Evolutionary conservation across 2,888 invertebrate species (phyloP), one percentile per base, ranked within the genome.

Genomic region (Elaeidobius kamerunicus): DNA sequence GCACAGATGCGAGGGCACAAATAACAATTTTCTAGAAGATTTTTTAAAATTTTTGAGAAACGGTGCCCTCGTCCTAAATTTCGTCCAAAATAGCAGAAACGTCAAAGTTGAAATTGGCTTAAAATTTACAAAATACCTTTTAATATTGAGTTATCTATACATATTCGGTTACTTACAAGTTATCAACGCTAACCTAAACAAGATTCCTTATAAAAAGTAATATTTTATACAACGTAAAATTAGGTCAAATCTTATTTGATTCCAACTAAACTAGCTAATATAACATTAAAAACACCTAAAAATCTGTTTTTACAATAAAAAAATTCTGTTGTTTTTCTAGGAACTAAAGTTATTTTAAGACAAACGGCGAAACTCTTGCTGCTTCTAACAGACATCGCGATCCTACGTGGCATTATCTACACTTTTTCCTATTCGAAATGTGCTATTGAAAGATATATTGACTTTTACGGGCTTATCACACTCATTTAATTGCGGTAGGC

Each of bases 261-360:
- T 38, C 17, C 36, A 34, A 27, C 17, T 35, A 16, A 42, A 27
- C 20, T 50, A 19, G n/a, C n/a, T n/a, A 35, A 30, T 9, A 34
- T 28, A 46, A 46, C 36, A 16, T 47, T 16, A 36, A 40, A 48
- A 19, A 32, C 20, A 43, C 39, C 32, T 39, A 38, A 50, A 42
- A 46, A 30, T 40, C 19, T 40, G 9, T 17, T 39, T 39, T 34
- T 40, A 18, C 23, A 30, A 18, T 40, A 44, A 16, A 44, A n/a
- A 45, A 47, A 43, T 47, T 49, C 41, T 49, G 42, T 48, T 41
- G 53, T 41, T 32, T n/a, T 11, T 38, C 48, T 53, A 53, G 53
- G 53, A 53, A 53, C 53, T 43, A 48, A 53, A 42, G 23, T 42
- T 34, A 35, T 16, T 27, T 44, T 42, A 49, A 36, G 17, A 35